Base-by-base conservation (phyloP, 2,113 vertebrate species). In the Rhinolophus ferrumequinum region DNA sequence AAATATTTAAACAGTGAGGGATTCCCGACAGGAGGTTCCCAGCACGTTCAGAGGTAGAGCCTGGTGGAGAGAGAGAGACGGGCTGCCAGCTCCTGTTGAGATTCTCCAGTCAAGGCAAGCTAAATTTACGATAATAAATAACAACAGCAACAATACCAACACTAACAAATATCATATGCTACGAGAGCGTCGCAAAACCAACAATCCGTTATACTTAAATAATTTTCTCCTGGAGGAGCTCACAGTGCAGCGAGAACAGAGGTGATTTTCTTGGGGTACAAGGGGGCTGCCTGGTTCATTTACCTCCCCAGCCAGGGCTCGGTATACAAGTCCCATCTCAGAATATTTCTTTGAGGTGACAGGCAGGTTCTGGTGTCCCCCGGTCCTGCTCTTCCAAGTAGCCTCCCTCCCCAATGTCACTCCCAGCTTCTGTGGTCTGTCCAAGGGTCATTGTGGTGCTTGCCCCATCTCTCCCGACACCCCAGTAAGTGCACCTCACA, bases 1-100 rank as follows among this genome's bases (percentile, higher is more conserved):
- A 98, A 98, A 98, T 98, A 98, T 95, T 83, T 92, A 97, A 98
- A 92, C 70, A 95, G 86, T 47, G 96, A 93, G 86, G 94, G 81
- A 67, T 82, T 88, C 89, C 91, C 76, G 88, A 81, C 92, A 12
- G 88, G 77, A 16, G 13, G 86, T 79, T 92, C 85, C 82, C 87
- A 38, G 70, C 1, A 79, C 30, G 13, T 93, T 96, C 84, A 64
- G 97, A 98, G 97, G 95, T 92, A 97, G 95, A 92, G 88, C 75
- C 77, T 0, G 69, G 79, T 28, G 28, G 88, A 67, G 79, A 15
- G 64, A 24, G 60, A 77, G 96, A 66, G 9, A 22, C 70, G 6
- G 91, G 80, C 92, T 30, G 62, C 66, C 90, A 8, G 38, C 72
- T 84, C 95, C 92, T 1, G 52, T 35, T 47, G 1, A 75, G 73